Base-by-base conservation (phyloP, 2,113 vertebrate species). In the Datnioides undecimradiatus region DNA sequence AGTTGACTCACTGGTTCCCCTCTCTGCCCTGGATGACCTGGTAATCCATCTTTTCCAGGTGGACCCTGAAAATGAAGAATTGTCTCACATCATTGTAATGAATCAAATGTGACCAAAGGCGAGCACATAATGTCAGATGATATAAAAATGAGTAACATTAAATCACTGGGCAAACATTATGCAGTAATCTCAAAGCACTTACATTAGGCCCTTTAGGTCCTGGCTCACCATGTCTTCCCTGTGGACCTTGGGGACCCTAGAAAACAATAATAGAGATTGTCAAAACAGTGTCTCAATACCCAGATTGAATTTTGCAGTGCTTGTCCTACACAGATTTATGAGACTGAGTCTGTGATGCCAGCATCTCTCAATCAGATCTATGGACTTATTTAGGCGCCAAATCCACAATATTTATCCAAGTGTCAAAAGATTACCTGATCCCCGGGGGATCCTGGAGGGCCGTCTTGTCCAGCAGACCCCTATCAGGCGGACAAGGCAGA, bases 21-120 rank as follows among this genome's bases (percentile, higher is more conserved):
- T 59, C 97, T 95, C 88, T 96, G 96, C 17, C 97, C 97, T 3
- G 96, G 97, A 87, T 98, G 97, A 55, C 97, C 97, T 1, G 95
- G 95, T 76, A 95, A 43, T 21, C 97, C 97, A 0, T 98, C 96
- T 87, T 98, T 98, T 59, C 97, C 97, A 0, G 94, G 63, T 1
- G 93, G 94, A 21, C 96, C 97, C 97, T 98, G 74, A 59, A 80
- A 76, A 36, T 5, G 4, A 41, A 55, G 14, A 3, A 46, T 87
- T 80, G 75, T 57, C 14, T 78, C 54, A 49, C 38, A 64, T 67
- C 5, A 71, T 23, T 45, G 25, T 46, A 16, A 75, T 43, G 6
- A 64, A 52, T 5, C 45, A 13, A 65, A 41, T 1, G 49, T 34
- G 7, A 60, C 4, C 36, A 81, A 63, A 51, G 6, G 8, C 46